These are phyloP conservation scores for Pyrgilauda ruficollis DNA, from an alignment of 2,113 vertebrate genomes.

Conservation along the genomic window DNA sequence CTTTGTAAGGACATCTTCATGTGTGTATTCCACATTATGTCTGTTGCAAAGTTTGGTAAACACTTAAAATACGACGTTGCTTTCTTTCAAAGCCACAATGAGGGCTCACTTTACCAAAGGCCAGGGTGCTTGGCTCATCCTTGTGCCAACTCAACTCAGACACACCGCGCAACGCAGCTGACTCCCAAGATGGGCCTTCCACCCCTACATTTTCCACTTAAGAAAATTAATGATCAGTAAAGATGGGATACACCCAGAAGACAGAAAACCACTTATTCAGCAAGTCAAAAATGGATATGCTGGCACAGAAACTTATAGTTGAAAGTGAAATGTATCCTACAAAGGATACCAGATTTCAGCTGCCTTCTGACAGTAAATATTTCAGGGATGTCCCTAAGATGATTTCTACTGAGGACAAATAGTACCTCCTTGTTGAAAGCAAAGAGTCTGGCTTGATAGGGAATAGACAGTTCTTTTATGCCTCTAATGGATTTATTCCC, in stretches of 20 bases:
- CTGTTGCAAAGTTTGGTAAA: constrained; percentile 47
- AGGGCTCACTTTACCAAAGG: constrained; percentile 22
- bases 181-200: constrained; percentile 34
- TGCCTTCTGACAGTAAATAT: constrained; percentile 15
- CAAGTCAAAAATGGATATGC: constrained; percentile 57
- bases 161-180: not conserved
- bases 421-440: not conserved
- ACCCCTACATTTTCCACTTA: constrained; percentile 57
- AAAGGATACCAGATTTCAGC: not conserved
- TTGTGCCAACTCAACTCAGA: constrained; percentile 37
- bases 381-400: not conserved
- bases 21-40: not conserved
- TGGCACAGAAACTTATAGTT: constrained; percentile 37
- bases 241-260: constrained; percentile 50
- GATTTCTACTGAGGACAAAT: constrained; percentile 23
- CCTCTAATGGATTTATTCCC: constrained; percentile 14
- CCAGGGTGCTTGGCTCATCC: constrained; percentile 9
- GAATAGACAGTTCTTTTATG: not conserved
- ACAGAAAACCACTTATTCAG: constrained; percentile 48
- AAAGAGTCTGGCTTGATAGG: not conserved
- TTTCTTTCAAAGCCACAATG: constrained; percentile 61
- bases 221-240: constrained; percentile 58
- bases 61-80: constrained; percentile 23
- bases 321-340: constrained; percentile 31
- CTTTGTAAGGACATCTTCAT: constrained; percentile 14